These are phyloP conservation scores for Drosophila silvestris DNA, from an alignment of 2,888 invertebrate genomes.

Conservation along the genomic window DNA sequence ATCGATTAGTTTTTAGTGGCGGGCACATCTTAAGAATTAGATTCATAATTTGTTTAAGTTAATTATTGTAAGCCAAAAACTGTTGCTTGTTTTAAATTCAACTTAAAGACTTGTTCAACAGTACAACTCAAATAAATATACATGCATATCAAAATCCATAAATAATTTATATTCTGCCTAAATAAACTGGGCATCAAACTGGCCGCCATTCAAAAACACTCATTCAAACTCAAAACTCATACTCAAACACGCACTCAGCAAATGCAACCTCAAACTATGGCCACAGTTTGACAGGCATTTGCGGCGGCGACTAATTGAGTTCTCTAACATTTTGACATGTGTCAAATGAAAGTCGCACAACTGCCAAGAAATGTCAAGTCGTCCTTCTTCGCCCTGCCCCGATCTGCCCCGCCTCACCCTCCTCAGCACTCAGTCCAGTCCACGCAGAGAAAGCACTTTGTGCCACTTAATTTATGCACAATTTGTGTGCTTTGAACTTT, in stretches of 20 bases:
- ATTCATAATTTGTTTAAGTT: constrained; percentile 1
- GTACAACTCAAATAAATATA: constrained; percentile 6
- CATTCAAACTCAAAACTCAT: neutral
- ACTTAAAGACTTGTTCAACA: constrained; percentile 6
- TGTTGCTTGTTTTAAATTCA: constrained; percentile 4
- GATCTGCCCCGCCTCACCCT: neutral
- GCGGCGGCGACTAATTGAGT: constrained; percentile 74
- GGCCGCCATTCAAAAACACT: constrained; percentile 11
- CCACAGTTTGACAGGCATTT: constrained; percentile 52
- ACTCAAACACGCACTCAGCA: neutral
- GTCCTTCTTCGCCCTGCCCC: neutral
- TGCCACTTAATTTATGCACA: constrained; percentile 56
- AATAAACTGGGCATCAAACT: constrained; percentile 15
- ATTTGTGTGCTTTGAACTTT: constrained; percentile 43
- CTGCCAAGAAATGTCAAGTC: constrained; percentile 60
- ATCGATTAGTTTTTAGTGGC: constrained; percentile 41
- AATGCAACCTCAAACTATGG: constrained; percentile 40
- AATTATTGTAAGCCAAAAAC: neutral
- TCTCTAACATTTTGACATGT: constrained; percentile 72
- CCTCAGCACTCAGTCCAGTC: neutral
- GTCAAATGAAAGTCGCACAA: constrained; percentile 71
- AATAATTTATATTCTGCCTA: neutral
- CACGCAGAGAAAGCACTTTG: constrained; percentile 1
- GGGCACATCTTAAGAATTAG: constrained; percentile 37
- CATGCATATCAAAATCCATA: neutral